phyloP scores from a whole-genome alignment of 2,113 vertebrate genomes.

The Pipra filicauda region DNA sequence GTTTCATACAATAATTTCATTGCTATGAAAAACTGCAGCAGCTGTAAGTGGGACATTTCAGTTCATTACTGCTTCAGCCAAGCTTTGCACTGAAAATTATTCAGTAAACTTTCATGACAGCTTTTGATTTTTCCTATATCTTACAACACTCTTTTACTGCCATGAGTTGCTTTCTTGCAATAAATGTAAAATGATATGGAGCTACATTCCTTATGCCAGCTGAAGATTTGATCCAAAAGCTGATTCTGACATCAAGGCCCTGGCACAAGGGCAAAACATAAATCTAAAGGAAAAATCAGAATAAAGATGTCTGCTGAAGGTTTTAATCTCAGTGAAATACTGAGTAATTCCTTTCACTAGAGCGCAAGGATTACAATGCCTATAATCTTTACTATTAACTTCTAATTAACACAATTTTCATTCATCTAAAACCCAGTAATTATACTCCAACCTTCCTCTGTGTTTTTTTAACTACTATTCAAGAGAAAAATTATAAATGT shows the following conservation, averaged over 20 bases:
- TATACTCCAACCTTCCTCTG: neutral
- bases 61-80: conserved; percentile 9
- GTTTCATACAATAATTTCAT: neutral
- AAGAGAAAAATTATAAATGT: neutral
- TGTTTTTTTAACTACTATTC: neutral
- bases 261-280: conserved; percentile 23
- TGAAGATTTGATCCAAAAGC: conserved; percentile 12
- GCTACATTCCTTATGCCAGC: neutral
- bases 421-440: neutral
- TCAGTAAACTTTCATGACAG: conserved; percentile 48
- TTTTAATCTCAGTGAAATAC: neutral
- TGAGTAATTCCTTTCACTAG: neutral
- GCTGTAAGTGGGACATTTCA: conserved; percentile 23
- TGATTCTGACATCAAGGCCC: conserved; percentile 21
- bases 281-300: neutral
- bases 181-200: conserved; percentile 34
- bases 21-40: neutral
- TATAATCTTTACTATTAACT: neutral
- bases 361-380: neutral
- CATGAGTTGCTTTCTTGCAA: conserved; percentile 50
- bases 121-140: conserved; percentile 40
- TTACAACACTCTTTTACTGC: conserved; percentile 31
- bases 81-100: conserved; percentile 32
- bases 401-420: neutral
- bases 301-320: neutral